These are phyloP conservation scores for Microplitis demolitor DNA, from an alignment of 1,140 invertebrate species.

Conservation along the genomic window DNA sequence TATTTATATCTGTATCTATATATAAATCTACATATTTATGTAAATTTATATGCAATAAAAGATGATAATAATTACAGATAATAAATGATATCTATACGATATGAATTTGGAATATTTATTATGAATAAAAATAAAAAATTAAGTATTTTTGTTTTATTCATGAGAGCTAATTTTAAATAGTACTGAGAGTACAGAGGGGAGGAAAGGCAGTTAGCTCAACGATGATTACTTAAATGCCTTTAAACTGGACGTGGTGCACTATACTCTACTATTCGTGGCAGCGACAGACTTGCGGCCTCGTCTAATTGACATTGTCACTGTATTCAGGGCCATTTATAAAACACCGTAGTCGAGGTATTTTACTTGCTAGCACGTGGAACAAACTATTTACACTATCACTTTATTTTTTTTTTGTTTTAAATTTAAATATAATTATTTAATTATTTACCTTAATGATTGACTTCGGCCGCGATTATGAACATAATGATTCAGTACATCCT, in stretches of 20 bases:
- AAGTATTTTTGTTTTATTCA: background rate
- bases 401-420: background rate
- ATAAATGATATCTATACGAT: too few relatives aligned
- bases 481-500: slow-evolving; percentile 18
- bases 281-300: slow-evolving; percentile 29
- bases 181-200: background rate
- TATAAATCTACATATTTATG: too few relatives aligned
- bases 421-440: background rate
- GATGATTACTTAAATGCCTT: slow-evolving; percentile 30
- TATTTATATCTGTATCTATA: too few relatives aligned
- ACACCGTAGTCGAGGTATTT: slow-evolving; percentile 16
- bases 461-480: slow-evolving; percentile 12
- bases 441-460: slow-evolving; percentile 20
- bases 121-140: too few relatives aligned
- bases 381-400: background rate
- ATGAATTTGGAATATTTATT: too few relatives aligned
- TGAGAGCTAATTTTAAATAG: background rate
- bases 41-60: too few relatives aligned
- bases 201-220: slow-evolving; percentile 1
- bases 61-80: too few relatives aligned
- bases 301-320: slow-evolving; percentile 43
- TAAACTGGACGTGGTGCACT: slow-evolving; percentile 24
- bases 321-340: slow-evolving; percentile 33
- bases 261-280: slow-evolving; percentile 13
- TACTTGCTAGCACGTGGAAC: slow-evolving; percentile 21